phyloP scores from a whole-genome alignment of 2,797 vertebrate species.

The Danio jaintianensis region DNA sequence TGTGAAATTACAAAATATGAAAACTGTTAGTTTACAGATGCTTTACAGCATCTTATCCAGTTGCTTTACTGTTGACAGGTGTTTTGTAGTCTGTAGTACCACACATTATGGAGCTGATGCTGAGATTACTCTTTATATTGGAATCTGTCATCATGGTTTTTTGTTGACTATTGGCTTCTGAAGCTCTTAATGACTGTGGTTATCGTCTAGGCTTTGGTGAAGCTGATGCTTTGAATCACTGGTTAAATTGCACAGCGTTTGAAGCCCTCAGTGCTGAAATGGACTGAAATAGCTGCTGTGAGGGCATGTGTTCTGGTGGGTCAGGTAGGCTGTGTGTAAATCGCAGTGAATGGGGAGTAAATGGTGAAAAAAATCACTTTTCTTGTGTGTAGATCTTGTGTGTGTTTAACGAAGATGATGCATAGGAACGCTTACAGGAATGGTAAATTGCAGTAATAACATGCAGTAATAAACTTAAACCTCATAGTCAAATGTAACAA shows the following conservation, averaged over 20 bases:
- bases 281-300: not conserved
- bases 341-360: slow-evolving; percentile 1
- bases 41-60: not conserved
- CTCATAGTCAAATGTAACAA: too few species aligned
- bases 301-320: not conserved
- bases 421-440: too few species aligned
- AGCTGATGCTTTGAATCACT: slow-evolving; percentile 44
- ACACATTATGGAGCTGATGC: not conserved
- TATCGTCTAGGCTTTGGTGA: slow-evolving; percentile 13
- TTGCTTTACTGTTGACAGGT: slow-evolving; percentile 10
- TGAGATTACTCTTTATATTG: slow-evolving; percentile 4
- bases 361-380: not conserved
- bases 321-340: slow-evolving; percentile 17
- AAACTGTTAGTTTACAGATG: not conserved
- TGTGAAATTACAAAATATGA: too few species aligned
- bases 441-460: too few species aligned
- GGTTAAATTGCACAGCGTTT: slow-evolving; percentile 37
- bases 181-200: slow-evolving; percentile 10
- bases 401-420: too few species aligned
- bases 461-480: too few species aligned
- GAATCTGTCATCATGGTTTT: slow-evolving; percentile 28
- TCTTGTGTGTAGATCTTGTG: not conserved
- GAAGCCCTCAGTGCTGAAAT: slow-evolving; percentile 21
- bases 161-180: slow-evolving; percentile 38
- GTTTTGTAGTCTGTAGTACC: slow-evolving; percentile 27